Base-by-base conservation (phyloP, 2,797 vertebrate genomes). In the Enteromius viviparus region DNA sequence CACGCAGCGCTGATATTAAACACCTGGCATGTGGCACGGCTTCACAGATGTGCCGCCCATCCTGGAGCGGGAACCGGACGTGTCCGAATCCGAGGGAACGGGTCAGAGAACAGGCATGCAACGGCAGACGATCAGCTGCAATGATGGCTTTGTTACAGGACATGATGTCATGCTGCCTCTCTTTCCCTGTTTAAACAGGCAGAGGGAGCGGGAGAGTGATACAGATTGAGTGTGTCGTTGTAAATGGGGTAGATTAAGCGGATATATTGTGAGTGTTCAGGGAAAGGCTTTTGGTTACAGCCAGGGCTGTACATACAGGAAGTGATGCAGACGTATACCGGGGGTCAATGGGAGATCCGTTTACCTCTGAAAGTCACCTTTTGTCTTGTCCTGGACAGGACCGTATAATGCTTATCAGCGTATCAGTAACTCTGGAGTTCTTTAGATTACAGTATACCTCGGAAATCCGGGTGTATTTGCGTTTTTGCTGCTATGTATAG, bases 1-100 rank as follows among this genome's bases (percentile, higher is more conserved):
- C 69, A 86, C 78, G 58, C 79, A 81, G 85, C 53, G 81, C 78
- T 69, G 88, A 85, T 83, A 89, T 87, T 88, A 84, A 83, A 85
- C 88, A 88, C 85, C 89, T 88, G 89, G 78, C 47, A 60, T 85
- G 79, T 72, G 79, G 85, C 68, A 34, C 47, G 58, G 70, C 85
- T 10, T 17, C 78, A 71, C 87, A 86, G 86, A 86, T 86, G 86
- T 70, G 85, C 68, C 69, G 47, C 62, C 53, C 55, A 21, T 65
- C 62, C 77, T 42, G 55, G 58, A 83, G 72, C 62, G 80, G 74
- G 72, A 42, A 60, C 45, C 9, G 75, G 70, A 70, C 40, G 45
- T 14, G 58, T 74, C 40, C 40, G 26, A 58, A 40, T 75, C 78
- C 53, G 75, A 84, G 53, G 72, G 9, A 71, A 79, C 76, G 58